Evolutionary conservation across 2,113 vertebrate genomes (phyloP).

Genomic region (Lycaon pictus): DNA sequence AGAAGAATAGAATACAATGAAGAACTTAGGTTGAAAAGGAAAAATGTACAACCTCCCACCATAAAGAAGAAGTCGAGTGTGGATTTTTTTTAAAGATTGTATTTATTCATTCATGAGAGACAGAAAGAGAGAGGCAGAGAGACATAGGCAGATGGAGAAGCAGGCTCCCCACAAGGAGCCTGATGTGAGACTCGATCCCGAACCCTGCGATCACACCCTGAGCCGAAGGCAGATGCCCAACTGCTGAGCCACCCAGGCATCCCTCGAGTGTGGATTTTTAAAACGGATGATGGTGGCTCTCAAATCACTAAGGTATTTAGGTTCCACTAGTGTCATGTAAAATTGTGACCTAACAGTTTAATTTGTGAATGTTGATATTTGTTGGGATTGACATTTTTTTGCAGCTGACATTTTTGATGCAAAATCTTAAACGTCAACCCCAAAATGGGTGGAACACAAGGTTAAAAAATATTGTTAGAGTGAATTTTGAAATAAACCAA

Average conservation of each 20-base stretch:
- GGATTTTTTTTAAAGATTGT: too few species aligned
- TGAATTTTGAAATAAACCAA: conserved; percentile 58
- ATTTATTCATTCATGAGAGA: too few species aligned
- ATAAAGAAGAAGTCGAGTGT: not conserved
- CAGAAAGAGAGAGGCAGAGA: too few species aligned
- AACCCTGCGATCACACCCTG: too few species aligned
- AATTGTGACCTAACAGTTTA: conserved; percentile 54
- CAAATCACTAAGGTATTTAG: conserved; percentile 60
- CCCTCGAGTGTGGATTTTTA: conserved; percentile 10
- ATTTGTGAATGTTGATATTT: conserved; percentile 66
- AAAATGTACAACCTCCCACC: not conserved
- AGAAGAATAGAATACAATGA: conserved; percentile 47
- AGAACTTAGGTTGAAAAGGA: conserved; percentile 44
- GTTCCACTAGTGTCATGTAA: conserved; percentile 50
- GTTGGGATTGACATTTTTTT: conserved; percentile 62
- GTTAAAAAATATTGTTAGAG: conserved; percentile 59
- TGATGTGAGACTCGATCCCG: too few species aligned
- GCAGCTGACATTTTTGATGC: conserved; percentile 53
- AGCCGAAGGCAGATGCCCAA: too few species aligned
- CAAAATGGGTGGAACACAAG: not conserved
- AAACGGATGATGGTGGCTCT: conserved; percentile 13
- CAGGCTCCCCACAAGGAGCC: too few species aligned
- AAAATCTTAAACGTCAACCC: conserved; percentile 58
- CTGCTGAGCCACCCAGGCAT: too few species aligned
- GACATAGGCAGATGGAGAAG: too few species aligned